Percentiles rank a stretch among this genome's conserved stretches.
Evolutionary conservation across 2,113 vertebrate genomes (phyloP).

Genomic region (Pseudorasbora parva): DNA sequence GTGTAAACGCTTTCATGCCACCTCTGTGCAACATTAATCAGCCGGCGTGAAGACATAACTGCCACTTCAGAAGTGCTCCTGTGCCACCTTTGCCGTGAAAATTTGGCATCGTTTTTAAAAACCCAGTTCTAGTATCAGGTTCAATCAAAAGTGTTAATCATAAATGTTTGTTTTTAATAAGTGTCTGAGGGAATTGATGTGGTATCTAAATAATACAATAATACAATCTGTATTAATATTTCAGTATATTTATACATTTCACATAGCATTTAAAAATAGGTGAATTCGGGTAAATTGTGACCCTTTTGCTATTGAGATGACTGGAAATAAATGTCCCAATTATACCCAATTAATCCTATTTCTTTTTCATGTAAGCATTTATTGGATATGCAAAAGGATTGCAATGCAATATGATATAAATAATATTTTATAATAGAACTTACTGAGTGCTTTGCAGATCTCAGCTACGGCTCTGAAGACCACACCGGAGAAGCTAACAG

Average conservation of each 20-base stretch:
- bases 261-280: neutral
- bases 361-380: neutral
- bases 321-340: too few species aligned
- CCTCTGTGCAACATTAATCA: too few species aligned
- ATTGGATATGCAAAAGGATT: neutral
- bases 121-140: too few species aligned
- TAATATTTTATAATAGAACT: constrained; percentile 47
- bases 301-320: too few species aligned
- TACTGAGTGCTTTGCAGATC: constrained; percentile 92
- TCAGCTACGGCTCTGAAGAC: constrained; percentile 91
- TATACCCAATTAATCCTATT: too few species aligned
- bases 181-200: neutral
- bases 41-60: too few species aligned
- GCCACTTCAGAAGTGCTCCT: too few species aligned
- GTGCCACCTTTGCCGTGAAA: too few species aligned
- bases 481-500: constrained; percentile 87
- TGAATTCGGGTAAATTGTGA: too few species aligned
- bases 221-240: neutral
- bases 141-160: too few species aligned
- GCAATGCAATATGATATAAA: neutral
- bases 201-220: neutral
- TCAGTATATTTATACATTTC: neutral
- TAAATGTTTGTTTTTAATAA: neutral
- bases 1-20: too few species aligned
- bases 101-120: too few species aligned